These are phyloP conservation scores for Sigmodon hispidus DNA, from an alignment of 2,113 vertebrate species.

Conservation along the genomic window DNA sequence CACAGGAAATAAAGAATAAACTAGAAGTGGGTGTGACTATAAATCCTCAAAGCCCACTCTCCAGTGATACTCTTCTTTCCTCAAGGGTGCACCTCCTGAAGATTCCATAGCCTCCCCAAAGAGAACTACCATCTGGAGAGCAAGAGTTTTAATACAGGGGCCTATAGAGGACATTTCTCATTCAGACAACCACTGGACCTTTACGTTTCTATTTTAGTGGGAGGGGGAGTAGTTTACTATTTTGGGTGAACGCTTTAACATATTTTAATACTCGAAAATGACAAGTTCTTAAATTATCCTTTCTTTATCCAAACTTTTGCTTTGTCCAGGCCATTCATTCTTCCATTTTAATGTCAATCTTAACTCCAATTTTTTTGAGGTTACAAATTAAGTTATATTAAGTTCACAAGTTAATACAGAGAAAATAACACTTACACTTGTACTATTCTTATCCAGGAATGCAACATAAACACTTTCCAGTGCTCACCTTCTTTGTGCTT, in stretches of 20 bases:
- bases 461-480: not conserved
- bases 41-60: not conserved
- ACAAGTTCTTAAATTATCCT: not conserved
- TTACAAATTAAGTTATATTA: not conserved
- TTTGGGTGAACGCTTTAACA: not conserved
- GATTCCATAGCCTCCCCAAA: not conserved
- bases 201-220: constrained; percentile 3
- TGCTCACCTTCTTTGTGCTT: not conserved
- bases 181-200: not conserved
- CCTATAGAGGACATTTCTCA: not conserved
- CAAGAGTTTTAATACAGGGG: not conserved
- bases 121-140: too few species aligned
- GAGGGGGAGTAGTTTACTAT: not conserved
- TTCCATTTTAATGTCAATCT: constrained; percentile 2
- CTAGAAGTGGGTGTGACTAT: not conserved
- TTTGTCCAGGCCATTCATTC: not conserved
- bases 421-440: not conserved
- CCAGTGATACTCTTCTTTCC: not conserved
- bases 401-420: constrained; percentile 7
- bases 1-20: not conserved
- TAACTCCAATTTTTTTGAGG: not conserved
- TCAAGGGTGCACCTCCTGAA: too few species aligned
- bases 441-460: not conserved
- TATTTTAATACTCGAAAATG: not conserved
- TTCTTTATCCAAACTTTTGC: not conserved